These are phyloP conservation scores for Heliopora coerulea DNA, from an alignment of 92 coral and sea anemone species.

Conservation along the genomic window DNA sequence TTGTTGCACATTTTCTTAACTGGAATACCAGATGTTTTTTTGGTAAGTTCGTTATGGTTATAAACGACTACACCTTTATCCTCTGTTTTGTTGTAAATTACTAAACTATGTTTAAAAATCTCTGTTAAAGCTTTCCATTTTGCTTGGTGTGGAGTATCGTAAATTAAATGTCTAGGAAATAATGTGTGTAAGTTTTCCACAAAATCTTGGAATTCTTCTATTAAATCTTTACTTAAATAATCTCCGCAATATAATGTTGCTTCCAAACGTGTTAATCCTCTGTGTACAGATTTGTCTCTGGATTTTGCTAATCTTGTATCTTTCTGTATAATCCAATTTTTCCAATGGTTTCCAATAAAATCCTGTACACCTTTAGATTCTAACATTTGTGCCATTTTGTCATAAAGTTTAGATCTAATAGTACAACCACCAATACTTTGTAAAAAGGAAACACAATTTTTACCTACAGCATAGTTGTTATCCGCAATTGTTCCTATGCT, in stretches of 20 bases:
- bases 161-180: constrained; percentile 5
- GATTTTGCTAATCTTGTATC: not conserved
- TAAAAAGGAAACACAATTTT: not conserved
- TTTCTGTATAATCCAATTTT: not conserved
- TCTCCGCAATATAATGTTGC: constrained; percentile 1
- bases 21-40: constrained; percentile 17
- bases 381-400: constrained; percentile 25
- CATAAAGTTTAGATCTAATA: not conserved
- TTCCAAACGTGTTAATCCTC: not conserved
- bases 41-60: constrained; percentile 14
- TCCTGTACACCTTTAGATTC: constrained; percentile 6
- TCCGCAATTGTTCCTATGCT: not conserved
- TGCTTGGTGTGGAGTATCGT: constrained; percentile 4
- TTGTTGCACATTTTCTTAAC: constrained; percentile 14
- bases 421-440: not conserved
- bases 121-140: constrained; percentile 26
- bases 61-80: constrained; percentile 29
- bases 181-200: not conserved
- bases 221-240: not conserved
- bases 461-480: not conserved
- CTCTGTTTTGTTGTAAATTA: constrained; percentile 14
- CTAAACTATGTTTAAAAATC: constrained; percentile 19
- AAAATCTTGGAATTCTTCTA: not conserved
- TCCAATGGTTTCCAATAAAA: not conserved
- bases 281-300: not conserved